Conservation (phyloP, 1,140 invertebrate species). For the Pollicipes pollicipes region DNA sequence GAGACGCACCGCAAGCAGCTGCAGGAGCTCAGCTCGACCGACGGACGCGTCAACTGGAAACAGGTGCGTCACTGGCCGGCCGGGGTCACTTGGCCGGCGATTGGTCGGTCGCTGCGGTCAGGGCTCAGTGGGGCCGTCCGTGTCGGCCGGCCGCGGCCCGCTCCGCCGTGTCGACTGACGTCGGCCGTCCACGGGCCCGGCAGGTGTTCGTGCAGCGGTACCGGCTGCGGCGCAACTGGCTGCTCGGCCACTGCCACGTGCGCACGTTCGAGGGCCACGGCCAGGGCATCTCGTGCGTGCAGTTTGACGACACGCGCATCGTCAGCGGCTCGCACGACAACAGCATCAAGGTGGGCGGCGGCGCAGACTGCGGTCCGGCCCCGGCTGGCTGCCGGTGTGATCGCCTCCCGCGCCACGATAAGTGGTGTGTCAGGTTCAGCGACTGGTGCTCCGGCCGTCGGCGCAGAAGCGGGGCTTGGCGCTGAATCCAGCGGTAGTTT, state of each 20-base stretch:
- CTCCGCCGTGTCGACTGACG: background rate
- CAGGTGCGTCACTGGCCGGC: constrained; percentile 15
- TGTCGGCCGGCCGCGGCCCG: background rate
- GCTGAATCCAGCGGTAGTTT: too few species aligned
- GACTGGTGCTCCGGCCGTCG: too few species aligned
- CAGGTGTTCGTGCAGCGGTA: constrained; percentile 24
- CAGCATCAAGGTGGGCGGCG: constrained; percentile 30
- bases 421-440: background rate
- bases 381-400: background rate
- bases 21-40: constrained; percentile 8
- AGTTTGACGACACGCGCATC: constrained; percentile 33
- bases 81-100: too few species aligned
- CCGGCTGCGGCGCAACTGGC: constrained; percentile 24
- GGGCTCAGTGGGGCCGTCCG: background rate
- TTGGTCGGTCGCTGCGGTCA: constrained; percentile 4
- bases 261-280: constrained; percentile 34
- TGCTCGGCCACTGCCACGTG: constrained; percentile 26
- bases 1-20: constrained; percentile 19
- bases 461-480: too few species aligned
- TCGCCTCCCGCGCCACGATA: background rate
- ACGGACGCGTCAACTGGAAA: constrained; percentile 22
- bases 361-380: too few species aligned
- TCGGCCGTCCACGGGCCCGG: constrained; percentile 11
- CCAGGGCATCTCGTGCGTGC: constrained; percentile 34
- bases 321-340: constrained; percentile 37